A percentile compares a stretch with the other conserved stretches of the same genome.
Conservation (phyloP, 2,113 vertebrate species). For the Gobius niger region DNA sequence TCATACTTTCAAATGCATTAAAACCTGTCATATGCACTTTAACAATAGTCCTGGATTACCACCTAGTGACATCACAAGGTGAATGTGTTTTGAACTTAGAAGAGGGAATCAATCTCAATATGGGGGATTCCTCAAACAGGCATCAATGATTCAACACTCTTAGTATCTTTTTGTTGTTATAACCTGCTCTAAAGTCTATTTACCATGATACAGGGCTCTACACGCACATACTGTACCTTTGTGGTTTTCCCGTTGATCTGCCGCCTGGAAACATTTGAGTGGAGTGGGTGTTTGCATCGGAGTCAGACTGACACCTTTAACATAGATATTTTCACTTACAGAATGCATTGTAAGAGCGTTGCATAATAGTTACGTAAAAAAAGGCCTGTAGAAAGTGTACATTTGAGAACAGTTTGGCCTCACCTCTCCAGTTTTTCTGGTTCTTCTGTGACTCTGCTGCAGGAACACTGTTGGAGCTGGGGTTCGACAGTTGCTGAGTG, state of each 20-base stretch:
- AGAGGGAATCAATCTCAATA: background rate
- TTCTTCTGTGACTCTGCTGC: constrained; percentile 11
- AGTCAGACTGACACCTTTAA: constrained; percentile 36
- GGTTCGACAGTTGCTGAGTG: background rate
- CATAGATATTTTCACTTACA: constrained; percentile 6
- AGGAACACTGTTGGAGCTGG: background rate
- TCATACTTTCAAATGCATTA: too few species aligned
- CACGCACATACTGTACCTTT: background rate
- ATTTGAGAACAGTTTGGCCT: constrained; percentile 8
- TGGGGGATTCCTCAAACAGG: background rate
- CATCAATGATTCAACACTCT: background rate
- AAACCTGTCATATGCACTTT: too few species aligned
- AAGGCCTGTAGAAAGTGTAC: background rate
- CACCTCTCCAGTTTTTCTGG: constrained; percentile 21
- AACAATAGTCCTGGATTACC: too few species aligned
- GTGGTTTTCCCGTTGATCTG: background rate
- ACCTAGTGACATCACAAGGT: background rate
- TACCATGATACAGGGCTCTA: too few species aligned
- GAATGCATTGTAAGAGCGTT: constrained; percentile 5
- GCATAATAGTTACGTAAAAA: constrained; percentile 10
- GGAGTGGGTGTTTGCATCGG: constrained; percentile 19
- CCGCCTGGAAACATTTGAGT: constrained; percentile 3
- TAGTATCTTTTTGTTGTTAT: background rate
- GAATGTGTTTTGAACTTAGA: background rate
- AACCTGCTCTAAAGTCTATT: too few species aligned